These are phyloP conservation scores for Calyptommatus sinebrachiatus DNA, from an alignment of 2,113 vertebrate genomes.

Conservation along the genomic window DNA sequence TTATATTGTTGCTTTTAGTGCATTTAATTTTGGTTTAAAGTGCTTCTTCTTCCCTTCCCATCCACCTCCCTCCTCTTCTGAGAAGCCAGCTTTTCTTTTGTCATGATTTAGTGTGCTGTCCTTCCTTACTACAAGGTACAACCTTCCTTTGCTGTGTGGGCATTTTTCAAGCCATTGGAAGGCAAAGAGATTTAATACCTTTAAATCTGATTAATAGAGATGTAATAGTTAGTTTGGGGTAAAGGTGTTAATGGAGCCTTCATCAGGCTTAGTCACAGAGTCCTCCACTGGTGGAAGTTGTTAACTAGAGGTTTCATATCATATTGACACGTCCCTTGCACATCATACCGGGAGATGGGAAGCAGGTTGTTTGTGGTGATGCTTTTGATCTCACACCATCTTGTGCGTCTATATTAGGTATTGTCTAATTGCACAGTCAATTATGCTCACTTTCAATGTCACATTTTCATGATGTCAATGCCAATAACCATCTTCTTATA, in stretches of 20 bases:
- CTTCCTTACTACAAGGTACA: conserved; percentile 54
- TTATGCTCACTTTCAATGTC: not conserved
- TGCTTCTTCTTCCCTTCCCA: conserved; percentile 14
- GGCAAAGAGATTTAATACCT: conserved; percentile 39
- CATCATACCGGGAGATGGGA: no score
- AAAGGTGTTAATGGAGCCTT: conserved; percentile 36
- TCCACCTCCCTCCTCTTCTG: conserved; percentile 33
- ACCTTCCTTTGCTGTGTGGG: conserved; percentile 42
- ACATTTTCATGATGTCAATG: not conserved
- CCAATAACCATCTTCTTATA: not conserved
- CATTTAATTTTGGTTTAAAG: conserved; percentile 49
- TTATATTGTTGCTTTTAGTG: conserved; percentile 41
- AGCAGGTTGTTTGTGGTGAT: not conserved
- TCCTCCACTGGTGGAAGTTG: conserved; percentile 23
- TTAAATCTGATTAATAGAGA: conserved; percentile 46
- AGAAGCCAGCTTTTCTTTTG: conserved; percentile 50
- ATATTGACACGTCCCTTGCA: not conserved
- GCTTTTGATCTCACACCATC: not conserved
- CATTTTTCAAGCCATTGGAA: conserved; percentile 38
- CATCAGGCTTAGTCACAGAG: conserved; percentile 44
- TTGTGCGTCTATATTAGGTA: not conserved
- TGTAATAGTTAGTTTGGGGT: conserved; percentile 45
- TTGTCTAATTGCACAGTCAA: not conserved
- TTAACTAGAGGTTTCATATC: not conserved
- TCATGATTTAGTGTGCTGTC: conserved; percentile 48